Percentiles rank a stretch among this genome's conserved stretches.
Evolutionary conservation across 2,797 vertebrate species (phyloP).

Genomic region (Calcarius lapponicus): DNA sequence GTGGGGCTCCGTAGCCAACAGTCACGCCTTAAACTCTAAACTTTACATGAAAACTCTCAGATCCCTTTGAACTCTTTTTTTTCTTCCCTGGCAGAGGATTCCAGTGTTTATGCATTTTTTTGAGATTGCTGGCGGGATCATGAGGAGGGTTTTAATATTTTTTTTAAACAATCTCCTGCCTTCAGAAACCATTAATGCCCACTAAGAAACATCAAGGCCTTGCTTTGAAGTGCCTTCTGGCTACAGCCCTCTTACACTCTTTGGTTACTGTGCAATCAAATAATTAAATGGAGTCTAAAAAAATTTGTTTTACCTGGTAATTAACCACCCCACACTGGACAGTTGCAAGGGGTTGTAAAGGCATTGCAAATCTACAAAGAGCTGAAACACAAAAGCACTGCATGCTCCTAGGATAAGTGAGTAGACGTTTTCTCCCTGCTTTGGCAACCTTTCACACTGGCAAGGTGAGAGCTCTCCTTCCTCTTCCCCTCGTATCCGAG

Average conservation of each 20-base stretch:
- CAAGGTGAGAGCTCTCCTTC: not conserved
- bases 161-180: constrained; percentile 90
- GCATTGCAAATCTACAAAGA: constrained; percentile 83
- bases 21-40: constrained; percentile 84
- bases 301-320: constrained; percentile 92
- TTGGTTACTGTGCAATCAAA: constrained; percentile 92
- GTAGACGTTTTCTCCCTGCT: constrained; percentile 1
- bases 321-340: constrained; percentile 88
- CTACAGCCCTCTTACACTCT: constrained; percentile 85
- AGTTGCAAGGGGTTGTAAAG: constrained; percentile 81
- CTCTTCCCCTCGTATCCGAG: not conserved
- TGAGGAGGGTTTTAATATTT: constrained; percentile 88
- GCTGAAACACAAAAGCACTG: constrained; percentile 77
- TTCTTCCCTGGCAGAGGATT: constrained; percentile 79
- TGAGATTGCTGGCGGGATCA: constrained; percentile 89
- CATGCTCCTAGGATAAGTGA: constrained; percentile 74
- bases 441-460: constrained; percentile 4
- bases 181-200: constrained; percentile 96
- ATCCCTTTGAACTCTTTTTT: constrained; percentile 81
- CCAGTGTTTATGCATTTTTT: constrained; percentile 88
- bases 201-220: constrained; percentile 95
- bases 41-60: constrained; percentile 83
- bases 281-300: constrained; percentile 89
- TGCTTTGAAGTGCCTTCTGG: constrained; percentile 98
- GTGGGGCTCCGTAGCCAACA: constrained; percentile 76